These are phyloP conservation scores for Pardalotus punctatus DNA, from an alignment of 2,113 vertebrate genomes.

Conservation along the genomic window DNA sequence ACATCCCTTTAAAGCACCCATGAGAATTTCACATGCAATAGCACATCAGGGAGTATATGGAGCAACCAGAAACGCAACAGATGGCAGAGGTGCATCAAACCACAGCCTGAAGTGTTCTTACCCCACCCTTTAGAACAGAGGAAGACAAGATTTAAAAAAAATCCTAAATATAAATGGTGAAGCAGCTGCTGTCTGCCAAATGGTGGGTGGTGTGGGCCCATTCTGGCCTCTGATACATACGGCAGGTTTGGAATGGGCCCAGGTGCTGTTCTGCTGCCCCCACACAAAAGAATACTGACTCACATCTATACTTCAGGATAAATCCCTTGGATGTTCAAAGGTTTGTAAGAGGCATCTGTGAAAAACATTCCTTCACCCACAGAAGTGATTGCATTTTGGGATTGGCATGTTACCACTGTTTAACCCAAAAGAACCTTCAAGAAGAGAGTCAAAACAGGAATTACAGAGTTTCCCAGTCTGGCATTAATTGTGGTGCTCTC, in stretches of 20 bases:
- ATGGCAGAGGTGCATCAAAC: slow-evolving; percentile 21
- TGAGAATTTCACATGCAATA: neutral
- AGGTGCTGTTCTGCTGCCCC: slow-evolving; percentile 55
- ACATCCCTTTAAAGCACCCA: neutral
- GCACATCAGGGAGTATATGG: neutral
- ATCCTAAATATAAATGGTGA: slow-evolving; percentile 31
- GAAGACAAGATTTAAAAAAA: slow-evolving; percentile 18
- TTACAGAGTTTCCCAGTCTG: neutral
- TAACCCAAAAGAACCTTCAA: neutral
- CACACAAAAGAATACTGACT: slow-evolving; percentile 61
- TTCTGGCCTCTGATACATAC: slow-evolving; percentile 35
- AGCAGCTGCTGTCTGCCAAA: slow-evolving; percentile 55
- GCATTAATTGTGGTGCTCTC: neutral
- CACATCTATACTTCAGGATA: slow-evolving; percentile 21
- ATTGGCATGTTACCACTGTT: neutral
- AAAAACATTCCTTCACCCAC: slow-evolving; percentile 13
- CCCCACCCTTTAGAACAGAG: slow-evolving; percentile 21
- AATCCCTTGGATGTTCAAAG: slow-evolving; percentile 3
- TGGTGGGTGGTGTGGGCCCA: slow-evolving; percentile 48
- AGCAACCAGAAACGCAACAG: slow-evolving; percentile 20
- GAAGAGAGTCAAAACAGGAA: neutral
- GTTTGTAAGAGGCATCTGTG: neutral
- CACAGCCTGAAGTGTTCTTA: slow-evolving; percentile 9
- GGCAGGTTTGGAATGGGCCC: slow-evolving; percentile 29
- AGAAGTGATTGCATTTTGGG: neutral